phyloP scores from a whole-genome alignment of 2,888 invertebrate genomes.

The Neocrepidodera transversa region DNA sequence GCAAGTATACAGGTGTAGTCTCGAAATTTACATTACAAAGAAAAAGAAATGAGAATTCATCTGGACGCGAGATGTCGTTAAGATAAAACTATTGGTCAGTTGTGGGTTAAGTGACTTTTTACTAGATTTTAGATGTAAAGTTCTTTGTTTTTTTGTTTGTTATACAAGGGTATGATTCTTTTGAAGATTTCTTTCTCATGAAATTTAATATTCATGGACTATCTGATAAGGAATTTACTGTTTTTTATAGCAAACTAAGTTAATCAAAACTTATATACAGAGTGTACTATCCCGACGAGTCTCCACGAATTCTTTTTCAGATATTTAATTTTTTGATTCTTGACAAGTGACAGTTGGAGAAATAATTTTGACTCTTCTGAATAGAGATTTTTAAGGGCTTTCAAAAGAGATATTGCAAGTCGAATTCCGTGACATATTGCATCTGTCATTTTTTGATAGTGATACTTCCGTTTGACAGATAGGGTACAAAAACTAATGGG shows the following conservation, averaged over 20 bases:
- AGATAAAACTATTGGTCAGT: conserved; percentile 46
- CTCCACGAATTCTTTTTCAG: too few species aligned
- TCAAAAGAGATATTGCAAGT: too few species aligned
- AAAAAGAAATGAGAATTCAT: conserved; percentile 54
- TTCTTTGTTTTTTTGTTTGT: conserved; percentile 18
- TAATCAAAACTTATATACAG: too few species aligned
- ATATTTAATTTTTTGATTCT: too few species aligned
- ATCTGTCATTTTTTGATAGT: too few species aligned
- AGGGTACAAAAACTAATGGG: too few species aligned
- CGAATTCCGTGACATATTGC: too few species aligned
- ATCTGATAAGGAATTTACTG: background rate
- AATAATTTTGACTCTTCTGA: too few species aligned
- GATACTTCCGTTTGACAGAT: too few species aligned
- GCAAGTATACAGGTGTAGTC: conserved; percentile 53
- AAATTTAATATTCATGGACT: background rate
- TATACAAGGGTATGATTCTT: background rate
- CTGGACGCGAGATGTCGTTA: conserved; percentile 51
- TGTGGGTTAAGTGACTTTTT: conserved; percentile 23
- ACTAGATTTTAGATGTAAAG: conserved; percentile 23
- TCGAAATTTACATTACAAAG: conserved; percentile 54
- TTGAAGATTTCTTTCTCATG: conserved; percentile 5
- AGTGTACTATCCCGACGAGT: too few species aligned
- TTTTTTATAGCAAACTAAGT: background rate
- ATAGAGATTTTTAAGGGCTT: too few species aligned
- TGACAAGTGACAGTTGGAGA: too few species aligned